phyloP scores from a whole-genome alignment of 2,113 vertebrate genomes.

The Macrotus californicus region DNA sequence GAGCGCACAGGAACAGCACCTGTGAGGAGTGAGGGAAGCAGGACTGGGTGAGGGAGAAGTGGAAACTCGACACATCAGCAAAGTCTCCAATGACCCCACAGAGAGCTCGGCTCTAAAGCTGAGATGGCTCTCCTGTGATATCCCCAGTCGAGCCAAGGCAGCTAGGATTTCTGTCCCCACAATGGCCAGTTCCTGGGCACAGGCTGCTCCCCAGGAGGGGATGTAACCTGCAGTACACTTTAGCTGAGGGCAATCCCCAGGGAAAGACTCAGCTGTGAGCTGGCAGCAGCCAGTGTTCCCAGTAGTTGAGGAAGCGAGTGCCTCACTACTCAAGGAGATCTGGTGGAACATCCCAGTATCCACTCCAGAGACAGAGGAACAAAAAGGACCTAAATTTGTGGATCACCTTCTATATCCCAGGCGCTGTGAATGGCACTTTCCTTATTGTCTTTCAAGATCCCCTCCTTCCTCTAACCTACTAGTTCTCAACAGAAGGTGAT shows the following conservation, averaged over 20 bases:
- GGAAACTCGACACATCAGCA: background rate
- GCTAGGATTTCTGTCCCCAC: background rate
- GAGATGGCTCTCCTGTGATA: background rate
- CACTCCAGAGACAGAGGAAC: background rate
- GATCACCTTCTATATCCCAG: background rate
- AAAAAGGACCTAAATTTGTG: background rate
- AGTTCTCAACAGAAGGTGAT: background rate
- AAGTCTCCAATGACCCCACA: background rate
- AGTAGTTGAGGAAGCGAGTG: background rate
- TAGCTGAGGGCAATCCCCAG: background rate
- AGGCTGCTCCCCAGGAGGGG: background rate
- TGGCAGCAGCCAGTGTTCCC: background rate
- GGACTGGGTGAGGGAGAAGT: no score
- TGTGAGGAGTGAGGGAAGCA: background rate
- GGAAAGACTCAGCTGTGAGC: background rate
- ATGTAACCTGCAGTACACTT: background rate
- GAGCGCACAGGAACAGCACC: background rate
- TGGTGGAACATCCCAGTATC: background rate
- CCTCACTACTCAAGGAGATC: background rate
- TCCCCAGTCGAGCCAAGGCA: rapidly evolving
- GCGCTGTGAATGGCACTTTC: background rate
- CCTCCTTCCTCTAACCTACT: background rate
- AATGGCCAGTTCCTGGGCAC: background rate
- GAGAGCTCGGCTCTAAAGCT: background rate
- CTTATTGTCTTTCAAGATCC: background rate